Conservation (phyloP, 2,888 invertebrate genomes). For the Anthrax anthrax region DNA sequence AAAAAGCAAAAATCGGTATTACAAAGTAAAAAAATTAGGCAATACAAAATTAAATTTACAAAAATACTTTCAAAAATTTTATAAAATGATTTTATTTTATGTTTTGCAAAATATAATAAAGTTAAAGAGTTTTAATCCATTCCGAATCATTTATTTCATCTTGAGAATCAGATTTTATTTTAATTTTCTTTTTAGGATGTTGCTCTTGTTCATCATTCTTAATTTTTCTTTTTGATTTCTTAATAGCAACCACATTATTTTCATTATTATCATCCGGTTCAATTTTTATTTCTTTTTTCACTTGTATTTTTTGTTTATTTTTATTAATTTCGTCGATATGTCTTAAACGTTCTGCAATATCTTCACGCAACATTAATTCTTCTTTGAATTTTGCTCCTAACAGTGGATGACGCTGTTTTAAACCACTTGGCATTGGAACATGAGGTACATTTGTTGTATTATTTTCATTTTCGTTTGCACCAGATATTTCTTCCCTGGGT, state of each 20-base stretch:
- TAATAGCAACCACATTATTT: not conserved
- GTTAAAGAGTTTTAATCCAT: not conserved
- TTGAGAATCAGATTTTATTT: not conserved
- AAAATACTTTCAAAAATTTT: too few species aligned
- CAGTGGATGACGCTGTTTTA: slow-evolving; percentile 4
- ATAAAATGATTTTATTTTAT: too few species aligned
- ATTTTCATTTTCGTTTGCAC: not conserved
- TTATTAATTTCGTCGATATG: not conserved
- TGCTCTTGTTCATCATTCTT: not conserved
- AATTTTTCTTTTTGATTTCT: not conserved
- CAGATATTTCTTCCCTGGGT: not conserved
- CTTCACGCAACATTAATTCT: slow-evolving; percentile 1
- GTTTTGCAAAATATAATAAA: too few species aligned
- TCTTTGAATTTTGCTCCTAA: slow-evolving; percentile 4
- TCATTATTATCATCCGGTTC: not conserved
- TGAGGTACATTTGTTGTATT: not conserved
- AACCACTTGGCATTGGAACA: slow-evolving; percentile 2
- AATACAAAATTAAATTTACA: too few species aligned
- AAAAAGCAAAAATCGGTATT: too few species aligned
- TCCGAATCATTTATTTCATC: not conserved
- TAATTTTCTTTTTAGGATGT: not conserved
- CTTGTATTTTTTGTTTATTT: not conserved
- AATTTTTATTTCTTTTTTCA: not conserved
- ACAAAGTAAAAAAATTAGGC: too few species aligned
- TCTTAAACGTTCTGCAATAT: not conserved